A percentile compares a stretch with the other conserved stretches of the same genome.
Conservation (phyloP, 2,797 vertebrate species). For the Clamator glandarius region DNA sequence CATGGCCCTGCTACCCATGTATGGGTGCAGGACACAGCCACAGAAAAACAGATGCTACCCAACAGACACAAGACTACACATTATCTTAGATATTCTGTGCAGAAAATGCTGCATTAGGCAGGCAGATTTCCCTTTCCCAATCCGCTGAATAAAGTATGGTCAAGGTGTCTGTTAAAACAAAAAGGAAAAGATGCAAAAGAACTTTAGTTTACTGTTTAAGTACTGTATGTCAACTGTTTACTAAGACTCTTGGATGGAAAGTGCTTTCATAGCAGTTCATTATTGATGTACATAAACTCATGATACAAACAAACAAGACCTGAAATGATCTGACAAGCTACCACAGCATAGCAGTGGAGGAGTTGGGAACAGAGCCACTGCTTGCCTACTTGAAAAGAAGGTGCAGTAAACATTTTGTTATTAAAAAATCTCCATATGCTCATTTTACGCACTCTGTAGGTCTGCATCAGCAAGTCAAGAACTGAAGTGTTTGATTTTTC, state of each 20-base stretch:
- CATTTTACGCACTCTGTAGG: neutral
- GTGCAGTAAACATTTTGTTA: neutral
- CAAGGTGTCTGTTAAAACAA: neutral
- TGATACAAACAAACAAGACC: neutral
- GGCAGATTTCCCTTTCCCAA: neutral
- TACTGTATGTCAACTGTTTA: neutral
- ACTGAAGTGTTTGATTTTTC: neutral
- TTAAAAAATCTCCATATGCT: constrained; percentile 22
- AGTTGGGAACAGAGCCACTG: neutral
- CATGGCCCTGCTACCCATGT: neutral
- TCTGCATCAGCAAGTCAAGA: neutral
- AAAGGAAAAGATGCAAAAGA: neutral
- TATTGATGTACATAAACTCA: constrained; percentile 5
- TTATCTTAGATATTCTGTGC: neutral
- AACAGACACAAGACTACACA: neutral
- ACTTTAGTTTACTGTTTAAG: neutral
- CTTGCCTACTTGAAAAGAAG: constrained; percentile 6
- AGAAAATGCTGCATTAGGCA: neutral
- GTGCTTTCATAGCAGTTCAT: neutral
- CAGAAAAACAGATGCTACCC: neutral
- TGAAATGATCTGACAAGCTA: constrained; percentile 41
- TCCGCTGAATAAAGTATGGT: rapidly evolving
- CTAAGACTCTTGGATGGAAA: neutral
- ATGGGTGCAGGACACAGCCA: neutral
- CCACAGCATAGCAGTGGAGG: neutral